These are phyloP conservation scores for Pavo muticus DNA, from an alignment of 2,113 vertebrate genomes.

Conservation along the genomic window DNA sequence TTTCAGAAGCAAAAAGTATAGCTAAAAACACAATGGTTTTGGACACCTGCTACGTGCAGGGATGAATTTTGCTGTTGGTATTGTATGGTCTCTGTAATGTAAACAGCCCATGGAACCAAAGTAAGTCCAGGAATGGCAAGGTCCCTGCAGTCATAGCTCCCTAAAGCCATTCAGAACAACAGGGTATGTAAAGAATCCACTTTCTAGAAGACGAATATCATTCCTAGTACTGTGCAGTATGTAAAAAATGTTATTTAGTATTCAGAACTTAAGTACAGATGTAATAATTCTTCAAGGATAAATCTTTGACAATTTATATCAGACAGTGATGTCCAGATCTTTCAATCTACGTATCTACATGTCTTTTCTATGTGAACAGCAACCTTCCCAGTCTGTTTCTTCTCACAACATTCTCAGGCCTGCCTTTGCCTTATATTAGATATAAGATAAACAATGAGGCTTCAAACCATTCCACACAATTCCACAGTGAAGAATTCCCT, in stretches of 20 bases:
- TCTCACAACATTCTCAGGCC: neutral
- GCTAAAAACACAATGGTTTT: fast-evolving
- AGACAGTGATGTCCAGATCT: neutral
- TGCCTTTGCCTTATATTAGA: neutral
- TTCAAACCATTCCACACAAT: neutral
- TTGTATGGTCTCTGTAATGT: neutral
- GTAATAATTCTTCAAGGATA: neutral
- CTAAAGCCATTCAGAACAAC: neutral
- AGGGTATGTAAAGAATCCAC: neutral
- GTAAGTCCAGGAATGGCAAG: neutral
- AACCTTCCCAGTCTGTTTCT: neutral
- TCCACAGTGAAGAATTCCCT: neutral
- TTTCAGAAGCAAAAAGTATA: neutral
- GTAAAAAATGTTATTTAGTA: neutral
- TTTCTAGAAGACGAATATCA: neutral
- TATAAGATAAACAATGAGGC: neutral
- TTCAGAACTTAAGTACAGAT: neutral
- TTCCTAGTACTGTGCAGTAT: neutral
- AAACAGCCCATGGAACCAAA: neutral
- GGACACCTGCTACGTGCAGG: neutral
- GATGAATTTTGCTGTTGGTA: neutral
- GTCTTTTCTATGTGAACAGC: neutral
- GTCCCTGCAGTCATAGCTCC: neutral
- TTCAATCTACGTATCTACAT: neutral
- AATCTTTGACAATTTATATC: neutral